Percentiles rank a stretch among this genome's conserved stretches.
phyloP scores from a whole-genome alignment of 2,797 vertebrate genomes.

The Artibeus lituratus region DNA sequence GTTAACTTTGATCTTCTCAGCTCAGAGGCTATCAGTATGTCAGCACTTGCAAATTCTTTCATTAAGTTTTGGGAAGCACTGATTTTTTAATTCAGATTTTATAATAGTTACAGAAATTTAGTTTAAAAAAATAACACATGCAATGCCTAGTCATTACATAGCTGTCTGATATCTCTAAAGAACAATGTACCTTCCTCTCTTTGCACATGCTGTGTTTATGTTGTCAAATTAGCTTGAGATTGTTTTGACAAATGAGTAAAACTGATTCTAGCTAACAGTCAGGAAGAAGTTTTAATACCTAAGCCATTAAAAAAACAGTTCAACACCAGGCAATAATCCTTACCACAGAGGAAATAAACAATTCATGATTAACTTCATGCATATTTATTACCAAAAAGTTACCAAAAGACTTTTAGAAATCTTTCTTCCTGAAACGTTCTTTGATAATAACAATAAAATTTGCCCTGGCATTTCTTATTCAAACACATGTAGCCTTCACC shows the following conservation, averaged over 20 bases:
- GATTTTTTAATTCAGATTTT: conserved; percentile 56
- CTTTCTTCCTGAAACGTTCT: background rate
- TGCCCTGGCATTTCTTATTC: conserved; percentile 10
- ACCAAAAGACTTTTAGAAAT: conserved; percentile 36
- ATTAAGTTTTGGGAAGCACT: conserved; percentile 34
- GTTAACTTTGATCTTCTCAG: conserved; percentile 69
- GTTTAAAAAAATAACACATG: background rate
- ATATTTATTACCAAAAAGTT: conserved; percentile 50
- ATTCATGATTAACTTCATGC: conserved; percentile 27
- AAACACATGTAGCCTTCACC: background rate
- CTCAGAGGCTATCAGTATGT: conserved; percentile 28
- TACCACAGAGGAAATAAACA: conserved; percentile 41
- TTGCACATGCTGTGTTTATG: conserved; percentile 19
- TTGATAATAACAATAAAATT: background rate
- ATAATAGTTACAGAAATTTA: conserved; percentile 32
- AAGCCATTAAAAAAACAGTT: conserved; percentile 19
- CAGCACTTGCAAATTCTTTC: conserved; percentile 60
- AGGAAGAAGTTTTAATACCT: conserved; percentile 34
- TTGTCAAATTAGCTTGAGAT: conserved; percentile 31
- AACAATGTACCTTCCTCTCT: conserved; percentile 40
- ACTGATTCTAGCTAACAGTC: conserved; percentile 29
- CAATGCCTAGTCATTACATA: background rate
- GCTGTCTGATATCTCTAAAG: conserved; percentile 15
- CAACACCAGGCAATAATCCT: conserved; percentile 38
- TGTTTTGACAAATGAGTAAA: conserved; percentile 66